A percentile compares a stretch with the other conserved stretches of the same genome.
These are phyloP conservation scores for Mastigias papua DNA, from an alignment of 30 jellyfish, hydroid and myxozoan genomes.

Conservation along the genomic window DNA sequence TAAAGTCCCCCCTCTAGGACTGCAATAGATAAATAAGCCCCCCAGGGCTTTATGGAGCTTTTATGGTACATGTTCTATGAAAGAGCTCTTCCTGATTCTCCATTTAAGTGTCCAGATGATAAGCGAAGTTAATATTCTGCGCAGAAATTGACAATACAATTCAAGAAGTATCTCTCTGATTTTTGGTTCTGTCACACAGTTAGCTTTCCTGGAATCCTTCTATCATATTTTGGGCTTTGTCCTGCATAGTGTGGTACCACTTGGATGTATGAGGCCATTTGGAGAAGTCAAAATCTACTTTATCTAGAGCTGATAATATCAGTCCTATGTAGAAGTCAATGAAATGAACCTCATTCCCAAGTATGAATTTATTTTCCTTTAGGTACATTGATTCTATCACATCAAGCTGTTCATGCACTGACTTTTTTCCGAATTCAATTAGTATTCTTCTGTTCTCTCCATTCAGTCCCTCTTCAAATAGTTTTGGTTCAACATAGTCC, in stretches of 20 bases:
- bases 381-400: conserved; percentile 43
- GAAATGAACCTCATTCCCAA: conserved; percentile 31
- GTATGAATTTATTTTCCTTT: conserved; percentile 22
- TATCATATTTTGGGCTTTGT: neutral
- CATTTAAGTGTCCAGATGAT: neutral
- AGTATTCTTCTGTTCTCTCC: conserved; percentile 40
- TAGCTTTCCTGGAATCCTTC: conserved; percentile 37
- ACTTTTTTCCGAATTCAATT: conserved; percentile 39
- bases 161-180: neutral
- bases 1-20: too few relatives aligned
- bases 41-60: too few relatives aligned
- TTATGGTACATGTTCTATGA: too few relatives aligned
- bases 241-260: conserved; percentile 46
- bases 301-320: conserved; percentile 43
- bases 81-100: too few relatives aligned
- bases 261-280: conserved; percentile 62
- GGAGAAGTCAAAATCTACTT: conserved; percentile 59
- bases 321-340: conserved; percentile 61
- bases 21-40: too few relatives aligned
- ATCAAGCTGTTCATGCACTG: conserved; percentile 39
- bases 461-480: conserved; percentile 48
- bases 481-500: conserved; percentile 61
- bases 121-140: neutral
- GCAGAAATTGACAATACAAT: neutral
- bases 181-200: neutral